Conservation (phyloP, 37 sponge, comb jelly and placozoan genomes). For the Oopsacas minuta region DNA sequence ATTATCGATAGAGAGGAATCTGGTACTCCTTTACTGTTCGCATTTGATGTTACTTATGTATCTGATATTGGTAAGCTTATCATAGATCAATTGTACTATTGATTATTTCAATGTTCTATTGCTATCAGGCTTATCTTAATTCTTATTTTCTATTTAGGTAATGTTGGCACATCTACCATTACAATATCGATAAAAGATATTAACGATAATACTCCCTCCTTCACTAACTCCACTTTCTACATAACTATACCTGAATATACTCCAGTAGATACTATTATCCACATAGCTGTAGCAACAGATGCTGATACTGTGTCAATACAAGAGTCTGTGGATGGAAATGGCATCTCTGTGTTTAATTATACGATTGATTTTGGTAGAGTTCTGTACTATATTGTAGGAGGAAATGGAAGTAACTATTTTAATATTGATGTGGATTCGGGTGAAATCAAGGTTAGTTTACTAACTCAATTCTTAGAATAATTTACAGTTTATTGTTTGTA, state of each 20-base stretch:
- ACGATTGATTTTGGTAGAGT: slow-evolving; percentile 38
- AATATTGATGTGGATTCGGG: slow-evolving; percentile 37
- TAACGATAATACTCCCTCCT: neutral
- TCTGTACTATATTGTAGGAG: slow-evolving; percentile 32
- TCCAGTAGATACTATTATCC: neutral
- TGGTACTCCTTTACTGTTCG: neutral
- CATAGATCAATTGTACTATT: neutral
- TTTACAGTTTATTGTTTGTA: too few relatives aligned
- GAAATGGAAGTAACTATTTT: slow-evolving; percentile 38
- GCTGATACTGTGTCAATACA: neutral
- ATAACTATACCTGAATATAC: neutral
- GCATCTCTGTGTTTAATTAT: slow-evolving; percentile 5
- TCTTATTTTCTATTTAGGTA: neutral
- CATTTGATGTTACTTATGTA: neutral
- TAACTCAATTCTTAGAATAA: too few relatives aligned
- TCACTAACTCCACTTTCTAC: neutral
- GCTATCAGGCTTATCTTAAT: neutral
- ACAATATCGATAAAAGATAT: neutral
- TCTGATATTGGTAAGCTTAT: neutral
- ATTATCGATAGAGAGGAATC: neutral
- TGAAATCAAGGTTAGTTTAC: neutral
- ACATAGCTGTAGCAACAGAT: neutral
- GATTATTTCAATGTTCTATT: neutral
- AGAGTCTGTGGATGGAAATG: neutral
- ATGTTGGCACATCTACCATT: neutral